Percentiles rank a stretch among this genome's conserved stretches.
Conservation (phyloP, 2,888 invertebrate genomes). For the Eurytoma adleriae region DNA sequence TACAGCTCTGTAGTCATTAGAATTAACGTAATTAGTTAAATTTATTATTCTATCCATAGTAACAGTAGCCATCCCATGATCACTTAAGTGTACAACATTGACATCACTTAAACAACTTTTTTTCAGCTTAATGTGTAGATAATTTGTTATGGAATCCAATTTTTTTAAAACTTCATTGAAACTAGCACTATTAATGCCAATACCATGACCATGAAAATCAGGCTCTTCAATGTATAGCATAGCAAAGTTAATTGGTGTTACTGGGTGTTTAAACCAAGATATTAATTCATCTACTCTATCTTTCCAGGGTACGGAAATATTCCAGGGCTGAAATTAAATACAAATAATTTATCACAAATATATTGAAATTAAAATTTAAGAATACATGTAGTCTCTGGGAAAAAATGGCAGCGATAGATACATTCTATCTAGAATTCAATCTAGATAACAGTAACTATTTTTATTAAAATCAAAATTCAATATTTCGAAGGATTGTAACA, state of each 20-base stretch:
- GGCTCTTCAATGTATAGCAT: constrained; percentile 85
- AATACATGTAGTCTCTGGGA: too few species aligned
- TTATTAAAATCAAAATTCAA: too few species aligned
- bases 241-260: constrained; percentile 82
- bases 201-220: constrained; percentile 81
- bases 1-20: constrained; percentile 76
- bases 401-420: too few species aligned
- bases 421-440: too few species aligned
- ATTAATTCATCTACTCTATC: constrained; percentile 79
- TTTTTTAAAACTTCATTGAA: constrained; percentile 75
- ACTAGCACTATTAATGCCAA: constrained; percentile 78
- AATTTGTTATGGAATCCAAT: constrained; percentile 79
- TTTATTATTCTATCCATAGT: constrained; percentile 78
- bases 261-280: constrained; percentile 79
- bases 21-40: constrained; percentile 77
- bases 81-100: constrained; percentile 84
- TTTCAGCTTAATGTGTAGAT: constrained; percentile 79
- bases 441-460: too few species aligned
- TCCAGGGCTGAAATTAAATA: constrained; percentile 66
- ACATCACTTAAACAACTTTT: constrained; percentile 77
- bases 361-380: too few species aligned
- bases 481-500: too few species aligned
- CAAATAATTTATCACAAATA: too few species aligned
- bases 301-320: constrained; percentile 75
- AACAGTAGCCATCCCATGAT: constrained; percentile 84